Evolutionary conservation across 2,888 invertebrate genomes (phyloP).

Genomic region (Branchipolynoe longqiensis): DNA sequence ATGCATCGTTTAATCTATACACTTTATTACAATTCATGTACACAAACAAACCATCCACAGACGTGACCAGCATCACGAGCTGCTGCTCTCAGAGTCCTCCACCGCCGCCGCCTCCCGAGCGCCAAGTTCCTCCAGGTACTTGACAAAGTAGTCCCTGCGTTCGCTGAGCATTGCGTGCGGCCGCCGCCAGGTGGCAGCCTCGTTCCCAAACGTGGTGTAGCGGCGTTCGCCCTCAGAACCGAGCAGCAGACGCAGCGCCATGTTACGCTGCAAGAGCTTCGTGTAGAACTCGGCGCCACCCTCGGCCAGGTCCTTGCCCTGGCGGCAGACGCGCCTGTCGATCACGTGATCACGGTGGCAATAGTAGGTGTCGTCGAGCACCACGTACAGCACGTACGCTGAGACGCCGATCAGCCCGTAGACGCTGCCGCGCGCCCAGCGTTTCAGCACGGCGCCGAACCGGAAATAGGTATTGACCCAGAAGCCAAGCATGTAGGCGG

Average conservation of each 20-base stretch:
- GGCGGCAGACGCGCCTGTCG: constrained; percentile 85
- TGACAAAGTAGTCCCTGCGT: constrained; percentile 59
- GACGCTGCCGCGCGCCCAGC: constrained; percentile 82
- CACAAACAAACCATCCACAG: too few relatives aligned
- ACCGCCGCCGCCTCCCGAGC: too few relatives aligned
- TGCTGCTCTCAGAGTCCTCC: too few relatives aligned
- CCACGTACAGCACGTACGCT: constrained; percentile 85
- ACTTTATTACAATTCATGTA: too few relatives aligned
- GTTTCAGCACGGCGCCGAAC: constrained; percentile 83
- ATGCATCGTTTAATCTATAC: too few relatives aligned
- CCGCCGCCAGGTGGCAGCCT: constrained; percentile 58
- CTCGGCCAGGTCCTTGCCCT: constrained; percentile 86
- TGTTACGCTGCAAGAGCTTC: constrained; percentile 88
- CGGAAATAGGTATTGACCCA: constrained; percentile 84
- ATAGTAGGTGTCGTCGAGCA: constrained; percentile 86
- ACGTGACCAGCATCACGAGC: too few relatives aligned
- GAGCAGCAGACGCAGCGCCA: constrained; percentile 87
- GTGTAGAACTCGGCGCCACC: constrained; percentile 90
- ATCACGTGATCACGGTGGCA: constrained; percentile 85
- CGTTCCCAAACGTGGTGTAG: constrained; percentile 64
- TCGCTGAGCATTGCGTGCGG: constrained; percentile 57
- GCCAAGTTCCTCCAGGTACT: constrained; percentile 10
- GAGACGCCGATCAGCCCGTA: constrained; percentile 85
- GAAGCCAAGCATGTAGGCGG: constrained; percentile 83
- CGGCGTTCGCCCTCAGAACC: constrained; percentile 84